phyloP scores from a whole-genome alignment of 2,113 vertebrate species.

The Python bivittatus region DNA sequence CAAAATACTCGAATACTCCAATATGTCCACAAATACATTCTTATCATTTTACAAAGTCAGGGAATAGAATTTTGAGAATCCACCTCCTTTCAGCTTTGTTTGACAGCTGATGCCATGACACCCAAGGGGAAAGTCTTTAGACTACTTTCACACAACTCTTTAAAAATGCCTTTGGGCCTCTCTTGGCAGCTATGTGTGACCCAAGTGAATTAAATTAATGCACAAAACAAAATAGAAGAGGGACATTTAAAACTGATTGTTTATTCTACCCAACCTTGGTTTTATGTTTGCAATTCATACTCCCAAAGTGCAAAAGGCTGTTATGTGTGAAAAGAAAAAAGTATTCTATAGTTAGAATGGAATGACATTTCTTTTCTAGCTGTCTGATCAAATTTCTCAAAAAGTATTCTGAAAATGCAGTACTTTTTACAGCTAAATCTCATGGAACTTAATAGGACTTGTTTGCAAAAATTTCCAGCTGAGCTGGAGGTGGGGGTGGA shows the following conservation, averaged over 20 bases:
- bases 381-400: background rate
- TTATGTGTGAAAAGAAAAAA: background rate
- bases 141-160: background rate
- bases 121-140: background rate
- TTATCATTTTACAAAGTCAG: background rate
- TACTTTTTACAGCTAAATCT: background rate
- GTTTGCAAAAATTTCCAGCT: background rate
- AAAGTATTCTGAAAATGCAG: background rate
- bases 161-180: background rate
- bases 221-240: background rate
- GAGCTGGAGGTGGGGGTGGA: background rate
- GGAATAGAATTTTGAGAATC: background rate
- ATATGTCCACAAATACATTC: background rate
- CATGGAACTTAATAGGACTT: background rate
- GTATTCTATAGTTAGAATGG: background rate
- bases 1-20: background rate
- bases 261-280: background rate
- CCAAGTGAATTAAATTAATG: background rate
- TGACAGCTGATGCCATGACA: background rate
- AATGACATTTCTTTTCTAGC: background rate
- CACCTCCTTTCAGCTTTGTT: background rate
- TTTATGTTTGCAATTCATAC: background rate
- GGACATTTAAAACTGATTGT: background rate
- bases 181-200: background rate
- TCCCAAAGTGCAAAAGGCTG: background rate